Conservation (phyloP, 2,888 invertebrate genomes). For the Hipparchia sbordonii region DNA sequence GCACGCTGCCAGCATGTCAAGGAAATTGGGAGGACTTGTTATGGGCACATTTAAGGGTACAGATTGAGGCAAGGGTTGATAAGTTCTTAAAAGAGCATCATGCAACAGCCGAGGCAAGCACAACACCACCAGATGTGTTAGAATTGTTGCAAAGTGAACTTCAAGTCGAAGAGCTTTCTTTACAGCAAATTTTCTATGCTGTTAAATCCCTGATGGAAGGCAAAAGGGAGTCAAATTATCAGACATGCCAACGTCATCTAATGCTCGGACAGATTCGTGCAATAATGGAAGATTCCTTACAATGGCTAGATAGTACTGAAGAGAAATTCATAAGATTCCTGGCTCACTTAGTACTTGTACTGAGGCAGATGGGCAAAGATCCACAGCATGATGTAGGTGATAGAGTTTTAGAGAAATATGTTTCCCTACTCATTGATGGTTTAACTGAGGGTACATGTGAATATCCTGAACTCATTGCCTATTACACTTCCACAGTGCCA, state of each 20-base stretch:
- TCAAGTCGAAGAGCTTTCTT: slow-evolving; percentile 63
- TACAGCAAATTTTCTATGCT: slow-evolving; percentile 72
- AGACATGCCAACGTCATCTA: slow-evolving; percentile 91
- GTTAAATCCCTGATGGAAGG: slow-evolving; percentile 75
- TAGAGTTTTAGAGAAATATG: slow-evolving; percentile 89
- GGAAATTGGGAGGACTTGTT: slow-evolving; percentile 94
- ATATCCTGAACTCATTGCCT: slow-evolving; percentile 91
- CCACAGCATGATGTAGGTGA: slow-evolving; percentile 88
- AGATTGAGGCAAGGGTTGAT: slow-evolving; percentile 94
- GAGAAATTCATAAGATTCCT: slow-evolving; percentile 88
- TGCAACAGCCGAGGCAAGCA: slow-evolving; percentile 71
- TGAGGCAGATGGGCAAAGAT: slow-evolving; percentile 90
- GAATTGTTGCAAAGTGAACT: slow-evolving; percentile 70
- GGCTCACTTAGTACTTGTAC: slow-evolving; percentile 92
- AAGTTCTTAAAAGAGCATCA: slow-evolving; percentile 78
- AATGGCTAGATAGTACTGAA: slow-evolving; percentile 83
- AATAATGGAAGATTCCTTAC: slow-evolving; percentile 87
- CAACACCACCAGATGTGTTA: slow-evolving; percentile 67
- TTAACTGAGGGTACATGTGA: slow-evolving; percentile 78
- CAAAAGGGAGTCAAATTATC: slow-evolving; percentile 86
- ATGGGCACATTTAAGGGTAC: slow-evolving; percentile 93
- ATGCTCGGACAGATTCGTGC: slow-evolving; percentile 91
- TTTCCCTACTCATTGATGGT: slow-evolving; percentile 86
- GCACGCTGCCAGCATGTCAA: slow-evolving; percentile 88
- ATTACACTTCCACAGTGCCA: slow-evolving; percentile 92